Base-by-base conservation (phyloP, 2,113 vertebrate species). In the Crotalus helleri region DNA sequence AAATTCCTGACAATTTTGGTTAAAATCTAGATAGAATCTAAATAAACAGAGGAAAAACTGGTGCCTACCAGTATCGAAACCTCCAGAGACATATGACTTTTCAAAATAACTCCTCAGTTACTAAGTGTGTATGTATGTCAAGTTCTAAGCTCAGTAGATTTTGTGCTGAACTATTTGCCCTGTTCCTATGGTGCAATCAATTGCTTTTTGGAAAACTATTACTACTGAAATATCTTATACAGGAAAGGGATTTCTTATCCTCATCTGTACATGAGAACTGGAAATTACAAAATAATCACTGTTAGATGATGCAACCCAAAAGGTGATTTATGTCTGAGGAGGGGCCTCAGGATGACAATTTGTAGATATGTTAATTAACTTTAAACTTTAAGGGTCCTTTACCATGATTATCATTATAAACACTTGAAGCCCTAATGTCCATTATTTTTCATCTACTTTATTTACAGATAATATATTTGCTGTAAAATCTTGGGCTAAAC, bases 401-500 rank as follows among this genome's bases (percentile, higher is more conserved):
- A 81, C 21, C 21, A 9, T 44, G 33, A 44, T 81, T 21, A 81
- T 81, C 64, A 69, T 69, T 69, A n/a, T 33, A 33, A 69, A 33
- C 64, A 69, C 29, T 69, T 69, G 64, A 69, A 81, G 17, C 17
- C 74, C 33, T 96, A 90, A 49, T 92, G 5, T 46, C 96, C 95
- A n/a, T 95, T 55, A 8, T 58, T 44, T 92, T 7, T 24, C 95
- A 44, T 44, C 29, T n/a, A 51, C 23, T 97, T 96, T 95, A 51
- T 97, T 96, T 96, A 92, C 98, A 99, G 99, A 99, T 97, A 99
- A 99, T 92, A 97, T 99, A 94, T 99, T 99, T 95, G 97, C 99
- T 91, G 98, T 99, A 95, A 99, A 99, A 97, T 99, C 98, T 29
- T 99, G 99, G 99, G 99, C 99, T 89, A 99, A 99, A 97, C 98